Evolutionary conservation across 2,113 vertebrate species (phyloP).

Genomic region (Macrotis lagotis): DNA sequence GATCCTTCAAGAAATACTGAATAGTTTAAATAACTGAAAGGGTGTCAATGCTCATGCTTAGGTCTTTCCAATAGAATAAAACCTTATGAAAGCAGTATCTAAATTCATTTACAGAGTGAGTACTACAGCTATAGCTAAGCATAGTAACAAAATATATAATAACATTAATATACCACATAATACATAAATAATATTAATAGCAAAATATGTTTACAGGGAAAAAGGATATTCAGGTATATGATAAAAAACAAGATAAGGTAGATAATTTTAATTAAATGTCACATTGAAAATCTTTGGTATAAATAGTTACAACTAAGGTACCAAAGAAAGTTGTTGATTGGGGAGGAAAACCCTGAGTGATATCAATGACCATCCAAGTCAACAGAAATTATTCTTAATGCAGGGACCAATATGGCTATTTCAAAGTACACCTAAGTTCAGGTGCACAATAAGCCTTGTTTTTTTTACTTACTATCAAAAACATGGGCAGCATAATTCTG

Average conservation of each 20-base stretch:
- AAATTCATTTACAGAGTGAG: neutral
- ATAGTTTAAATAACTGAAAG: neutral
- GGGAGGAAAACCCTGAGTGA: neutral
- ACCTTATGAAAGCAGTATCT: neutral
- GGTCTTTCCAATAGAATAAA: neutral
- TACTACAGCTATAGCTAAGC: neutral
- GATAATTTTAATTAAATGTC: neutral
- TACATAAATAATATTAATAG: too few species aligned
- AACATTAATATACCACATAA: too few species aligned
- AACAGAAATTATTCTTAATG: neutral
- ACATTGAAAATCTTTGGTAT: neutral
- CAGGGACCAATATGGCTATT: neutral
- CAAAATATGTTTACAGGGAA: neutral
- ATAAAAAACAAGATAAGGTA: neutral
- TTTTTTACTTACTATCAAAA: neutral
- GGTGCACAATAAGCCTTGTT: neutral
- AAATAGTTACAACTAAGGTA: too few species aligned
- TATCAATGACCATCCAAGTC: neutral
- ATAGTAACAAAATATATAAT: too few species aligned
- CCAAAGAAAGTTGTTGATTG: too few species aligned
- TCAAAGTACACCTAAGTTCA: neutral
- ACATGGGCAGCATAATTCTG: neutral
- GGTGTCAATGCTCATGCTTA: neutral
- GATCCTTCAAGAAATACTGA: neutral
- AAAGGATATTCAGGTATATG: neutral